phyloP scores from a whole-genome alignment of 2,113 vertebrate species.

The Ranitomeya imitator region DNA sequence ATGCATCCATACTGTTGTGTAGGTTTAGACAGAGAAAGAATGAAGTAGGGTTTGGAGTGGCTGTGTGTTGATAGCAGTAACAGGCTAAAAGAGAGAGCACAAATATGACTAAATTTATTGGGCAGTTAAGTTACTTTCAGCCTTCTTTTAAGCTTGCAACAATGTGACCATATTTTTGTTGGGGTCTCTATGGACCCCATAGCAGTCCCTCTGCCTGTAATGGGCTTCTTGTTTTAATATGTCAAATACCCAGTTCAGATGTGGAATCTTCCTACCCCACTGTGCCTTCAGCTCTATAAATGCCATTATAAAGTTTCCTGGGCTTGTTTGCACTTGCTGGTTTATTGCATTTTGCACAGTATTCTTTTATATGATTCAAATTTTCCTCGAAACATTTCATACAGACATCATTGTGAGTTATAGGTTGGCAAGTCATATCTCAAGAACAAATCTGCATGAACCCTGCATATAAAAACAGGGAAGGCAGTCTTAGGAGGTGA shows the following conservation, averaged over 20 bases:
- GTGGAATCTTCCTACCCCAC: background rate
- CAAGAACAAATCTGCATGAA: background rate
- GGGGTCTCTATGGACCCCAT: background rate
- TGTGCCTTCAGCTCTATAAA: background rate
- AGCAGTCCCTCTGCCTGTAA: background rate
- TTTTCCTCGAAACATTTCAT: background rate
- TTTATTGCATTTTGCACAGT: background rate
- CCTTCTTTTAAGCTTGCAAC: background rate
- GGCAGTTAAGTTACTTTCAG: background rate
- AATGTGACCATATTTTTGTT: background rate
- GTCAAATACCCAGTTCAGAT: background rate
- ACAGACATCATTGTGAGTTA: background rate
- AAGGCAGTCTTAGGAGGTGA: background rate
- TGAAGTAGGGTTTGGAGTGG: background rate
- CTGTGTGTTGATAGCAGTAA: background rate
- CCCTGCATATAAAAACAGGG: background rate
- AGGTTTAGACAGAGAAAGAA: background rate
- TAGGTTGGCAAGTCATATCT: background rate
- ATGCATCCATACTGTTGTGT: too few relatives aligned
- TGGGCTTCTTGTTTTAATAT: background rate
- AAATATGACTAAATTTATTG: background rate
- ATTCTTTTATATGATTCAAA: background rate
- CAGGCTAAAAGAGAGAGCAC: too few relatives aligned
- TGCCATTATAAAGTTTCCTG: background rate
- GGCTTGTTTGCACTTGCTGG: background rate